Conservation (phyloP, 37 sponge, comb jelly and placozoan genomes). For the Bolinopsis microptera region DNA sequence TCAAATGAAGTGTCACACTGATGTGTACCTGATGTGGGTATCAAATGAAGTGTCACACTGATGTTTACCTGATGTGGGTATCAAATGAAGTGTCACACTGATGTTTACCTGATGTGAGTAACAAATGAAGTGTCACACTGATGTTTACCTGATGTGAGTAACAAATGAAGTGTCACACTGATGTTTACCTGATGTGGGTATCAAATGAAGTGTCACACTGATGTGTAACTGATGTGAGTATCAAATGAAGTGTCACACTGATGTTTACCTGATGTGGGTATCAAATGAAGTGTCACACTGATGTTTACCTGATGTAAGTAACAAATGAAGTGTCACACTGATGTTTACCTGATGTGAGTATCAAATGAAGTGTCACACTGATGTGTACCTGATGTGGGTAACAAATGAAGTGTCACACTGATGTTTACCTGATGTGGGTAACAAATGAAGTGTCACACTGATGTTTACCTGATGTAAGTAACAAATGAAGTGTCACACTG, state of each 20-base stretch:
- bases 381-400: constrained; percentile 56
- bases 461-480: constrained; percentile 53
- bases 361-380: constrained; percentile 65
- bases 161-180: constrained; percentile 64
- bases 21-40: constrained; percentile 56
- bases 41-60: constrained; percentile 65
- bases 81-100: constrained; percentile 65
- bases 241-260: constrained; percentile 65
- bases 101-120: constrained; percentile 57
- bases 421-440: constrained; percentile 56
- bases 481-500: constrained; percentile 64
- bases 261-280: constrained; percentile 56
- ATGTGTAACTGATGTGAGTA: constrained; percentile 52
- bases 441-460: constrained; percentile 64
- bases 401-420: constrained; percentile 64
- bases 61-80: constrained; percentile 56
- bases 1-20: constrained; percentile 65
- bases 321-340: constrained; percentile 64
- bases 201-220: constrained; percentile 65
- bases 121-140: constrained; percentile 64
- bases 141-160: constrained; percentile 57
- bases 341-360: constrained; percentile 57
- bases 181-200: constrained; percentile 56
- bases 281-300: constrained; percentile 65
- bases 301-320: constrained; percentile 53